Evolutionary conservation across 2,113 vertebrate genomes (phyloP).

Genomic region (Hyperopisus bebe): DNA sequence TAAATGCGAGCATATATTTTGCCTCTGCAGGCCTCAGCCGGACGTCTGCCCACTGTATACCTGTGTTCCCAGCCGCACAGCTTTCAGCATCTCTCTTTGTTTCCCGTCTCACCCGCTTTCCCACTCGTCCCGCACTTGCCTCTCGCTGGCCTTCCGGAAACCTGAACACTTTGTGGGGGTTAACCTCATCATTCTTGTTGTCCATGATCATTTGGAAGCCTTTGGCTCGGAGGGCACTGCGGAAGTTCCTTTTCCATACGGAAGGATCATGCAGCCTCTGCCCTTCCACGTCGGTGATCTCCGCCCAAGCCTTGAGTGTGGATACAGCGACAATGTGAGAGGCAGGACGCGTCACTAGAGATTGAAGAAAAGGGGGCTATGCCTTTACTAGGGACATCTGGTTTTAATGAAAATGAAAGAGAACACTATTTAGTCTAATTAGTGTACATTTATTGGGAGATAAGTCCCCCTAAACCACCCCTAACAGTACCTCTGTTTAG

Average conservation of each 20-base stretch:
- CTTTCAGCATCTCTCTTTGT: background rate
- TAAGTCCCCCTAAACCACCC: background rate
- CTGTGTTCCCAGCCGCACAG: background rate
- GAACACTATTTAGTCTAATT: background rate
- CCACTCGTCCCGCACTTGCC: background rate
- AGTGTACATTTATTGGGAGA: background rate
- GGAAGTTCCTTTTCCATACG: slow-evolving; percentile 85
- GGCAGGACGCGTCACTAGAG: background rate
- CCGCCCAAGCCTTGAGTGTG: slow-evolving; percentile 68
- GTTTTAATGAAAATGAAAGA: background rate
- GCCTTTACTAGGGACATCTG: background rate
- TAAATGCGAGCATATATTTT: background rate
- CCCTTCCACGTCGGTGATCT: slow-evolving; percentile 55
- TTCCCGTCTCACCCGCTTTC: slow-evolving; percentile 38
- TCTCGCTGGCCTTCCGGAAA: slow-evolving; percentile 39
- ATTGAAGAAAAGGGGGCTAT: background rate
- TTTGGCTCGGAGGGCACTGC: slow-evolving; percentile 73
- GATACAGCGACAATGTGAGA: background rate
- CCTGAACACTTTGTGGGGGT: slow-evolving; percentile 74
- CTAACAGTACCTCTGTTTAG: background rate
- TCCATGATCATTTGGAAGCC: slow-evolving; percentile 51
- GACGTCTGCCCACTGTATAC: background rate
- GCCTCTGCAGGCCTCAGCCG: background rate
- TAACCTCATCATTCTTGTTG: slow-evolving; percentile 59
- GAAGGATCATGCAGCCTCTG: slow-evolving; percentile 54